Conservation (phyloP, 1,140 invertebrate genomes). For the Diplogasteroides magnus region DNA sequence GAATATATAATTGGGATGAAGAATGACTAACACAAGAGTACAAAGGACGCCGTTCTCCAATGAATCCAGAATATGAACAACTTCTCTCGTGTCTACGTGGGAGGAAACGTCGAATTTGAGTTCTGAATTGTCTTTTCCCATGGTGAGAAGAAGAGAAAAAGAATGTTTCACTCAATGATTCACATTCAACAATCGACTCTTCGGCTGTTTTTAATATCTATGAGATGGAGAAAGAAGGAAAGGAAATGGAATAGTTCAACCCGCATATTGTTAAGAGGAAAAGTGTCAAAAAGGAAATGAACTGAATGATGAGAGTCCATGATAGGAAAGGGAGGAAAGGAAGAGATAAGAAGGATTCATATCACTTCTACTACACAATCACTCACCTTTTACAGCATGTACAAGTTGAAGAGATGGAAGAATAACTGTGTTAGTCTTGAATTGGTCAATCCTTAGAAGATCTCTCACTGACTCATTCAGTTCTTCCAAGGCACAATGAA, state of each 20-base stretch:
- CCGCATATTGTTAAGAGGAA: too few species aligned
- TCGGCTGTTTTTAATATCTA: background rate
- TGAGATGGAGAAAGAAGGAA: background rate
- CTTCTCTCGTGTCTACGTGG: slow-evolving; percentile 32
- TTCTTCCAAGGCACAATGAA: slow-evolving; percentile 48
- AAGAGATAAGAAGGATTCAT: background rate
- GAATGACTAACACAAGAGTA: slow-evolving; percentile 43
- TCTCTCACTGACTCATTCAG: slow-evolving; percentile 49
- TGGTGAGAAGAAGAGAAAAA: too few species aligned
- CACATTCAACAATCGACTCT: slow-evolving; percentile 1
- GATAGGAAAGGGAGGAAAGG: background rate
- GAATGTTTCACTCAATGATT: slow-evolving; percentile 4
- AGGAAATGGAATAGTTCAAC: slow-evolving; percentile 2
- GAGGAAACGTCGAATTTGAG: slow-evolving; percentile 39
- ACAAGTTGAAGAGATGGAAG: slow-evolving; percentile 50
- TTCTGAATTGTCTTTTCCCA: slow-evolving; percentile 41
- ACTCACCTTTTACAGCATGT: slow-evolving; percentile 44
- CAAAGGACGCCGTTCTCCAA: slow-evolving; percentile 47
- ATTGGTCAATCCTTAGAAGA: slow-evolving; percentile 42
- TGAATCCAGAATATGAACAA: slow-evolving; percentile 39
- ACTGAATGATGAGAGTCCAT: too few species aligned
- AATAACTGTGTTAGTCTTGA: slow-evolving; percentile 49
- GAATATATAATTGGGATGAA: slow-evolving; percentile 6
- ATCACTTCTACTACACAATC: background rate
- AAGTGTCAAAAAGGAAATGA: too few species aligned